Evolutionary conservation across 2,797 vertebrate species (phyloP).

Genomic region (Gila robusta): DNA sequence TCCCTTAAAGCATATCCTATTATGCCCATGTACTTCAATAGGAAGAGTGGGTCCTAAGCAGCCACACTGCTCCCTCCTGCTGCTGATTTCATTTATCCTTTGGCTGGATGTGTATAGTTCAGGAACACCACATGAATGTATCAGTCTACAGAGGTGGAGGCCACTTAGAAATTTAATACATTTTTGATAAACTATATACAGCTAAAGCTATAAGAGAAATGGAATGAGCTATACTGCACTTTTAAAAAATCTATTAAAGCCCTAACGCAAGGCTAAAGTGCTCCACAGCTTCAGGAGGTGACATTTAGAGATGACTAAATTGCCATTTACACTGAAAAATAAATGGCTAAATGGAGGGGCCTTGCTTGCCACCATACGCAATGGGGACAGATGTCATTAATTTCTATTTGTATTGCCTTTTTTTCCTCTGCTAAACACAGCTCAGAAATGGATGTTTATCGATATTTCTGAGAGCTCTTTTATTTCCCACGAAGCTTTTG

Average conservation of each 20-base stretch:
- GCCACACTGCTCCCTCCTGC: conserved; percentile 64
- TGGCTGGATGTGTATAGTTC: conserved; percentile 70
- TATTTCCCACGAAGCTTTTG: conserved; percentile 56
- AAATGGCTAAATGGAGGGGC: conserved; percentile 68
- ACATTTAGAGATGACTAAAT: conserved; percentile 76
- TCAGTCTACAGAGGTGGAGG: conserved; percentile 69
- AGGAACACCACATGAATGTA: conserved; percentile 76
- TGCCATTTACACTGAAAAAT: conserved; percentile 72
- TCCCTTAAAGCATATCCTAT: conserved; percentile 68
- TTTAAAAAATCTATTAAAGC: conserved; percentile 77
- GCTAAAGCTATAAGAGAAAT: conserved; percentile 71
- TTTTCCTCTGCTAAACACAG: conserved; percentile 63
- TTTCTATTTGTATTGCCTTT: conserved; percentile 63
- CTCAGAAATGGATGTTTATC: conserved; percentile 68
- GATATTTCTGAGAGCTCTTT: conserved; percentile 60
- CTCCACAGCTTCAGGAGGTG: conserved; percentile 69
- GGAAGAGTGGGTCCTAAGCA: conserved; percentile 70
- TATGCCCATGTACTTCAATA: conserved; percentile 72
- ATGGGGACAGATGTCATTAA: conserved; percentile 64
- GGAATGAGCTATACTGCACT: conserved; percentile 71
- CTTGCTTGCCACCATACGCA: conserved; percentile 57
- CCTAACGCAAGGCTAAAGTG: conserved; percentile 71
- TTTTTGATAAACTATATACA: conserved; percentile 71
- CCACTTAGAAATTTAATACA: conserved; percentile 73
- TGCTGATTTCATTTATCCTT: conserved; percentile 77